Evolutionary conservation across 1,140 invertebrate genomes (phyloP).

Genomic region (Danaus plexippus): DNA sequence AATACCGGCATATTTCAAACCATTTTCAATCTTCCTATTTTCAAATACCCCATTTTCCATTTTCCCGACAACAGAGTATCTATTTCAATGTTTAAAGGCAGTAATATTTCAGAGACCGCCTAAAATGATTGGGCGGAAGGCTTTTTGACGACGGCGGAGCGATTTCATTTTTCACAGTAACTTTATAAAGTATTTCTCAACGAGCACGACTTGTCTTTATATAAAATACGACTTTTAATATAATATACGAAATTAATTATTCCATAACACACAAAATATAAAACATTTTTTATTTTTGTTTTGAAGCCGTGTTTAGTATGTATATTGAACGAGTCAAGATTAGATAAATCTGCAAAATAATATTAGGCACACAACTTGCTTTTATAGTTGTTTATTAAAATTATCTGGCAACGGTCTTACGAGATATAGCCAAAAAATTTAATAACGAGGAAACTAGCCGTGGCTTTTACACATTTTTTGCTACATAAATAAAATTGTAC

Average conservation of each 20-base stretch:
- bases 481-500: conserved; percentile 7
- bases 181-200: conserved; percentile 21
- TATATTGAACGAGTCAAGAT: not conserved
- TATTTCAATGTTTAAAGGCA: conserved; percentile 33
- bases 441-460: not conserved
- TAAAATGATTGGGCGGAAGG: conserved; percentile 43
- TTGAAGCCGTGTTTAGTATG: too few species aligned
- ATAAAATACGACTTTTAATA: too few species aligned
- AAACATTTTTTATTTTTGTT: too few species aligned
- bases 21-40: conserved; percentile 21
- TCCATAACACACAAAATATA: too few species aligned
- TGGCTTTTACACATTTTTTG: conserved; percentile 9
- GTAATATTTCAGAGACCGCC: conserved; percentile 39
- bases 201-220: too few species aligned
- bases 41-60: conserved; percentile 16
- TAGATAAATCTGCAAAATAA: conserved; percentile 3
- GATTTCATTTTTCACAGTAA: conserved; percentile 57
- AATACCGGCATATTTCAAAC: conserved; percentile 17
- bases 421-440: conserved; percentile 10
- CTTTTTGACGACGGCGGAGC: conserved; percentile 33
- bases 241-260: too few species aligned
- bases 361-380: conserved; percentile 3
- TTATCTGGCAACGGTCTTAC: conserved; percentile 11
- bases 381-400: conserved; percentile 17
- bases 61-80: conserved; percentile 20